phyloP scores from a whole-genome alignment of 2,888 invertebrate genomes.

The Cheilosia vulpina region DNA sequence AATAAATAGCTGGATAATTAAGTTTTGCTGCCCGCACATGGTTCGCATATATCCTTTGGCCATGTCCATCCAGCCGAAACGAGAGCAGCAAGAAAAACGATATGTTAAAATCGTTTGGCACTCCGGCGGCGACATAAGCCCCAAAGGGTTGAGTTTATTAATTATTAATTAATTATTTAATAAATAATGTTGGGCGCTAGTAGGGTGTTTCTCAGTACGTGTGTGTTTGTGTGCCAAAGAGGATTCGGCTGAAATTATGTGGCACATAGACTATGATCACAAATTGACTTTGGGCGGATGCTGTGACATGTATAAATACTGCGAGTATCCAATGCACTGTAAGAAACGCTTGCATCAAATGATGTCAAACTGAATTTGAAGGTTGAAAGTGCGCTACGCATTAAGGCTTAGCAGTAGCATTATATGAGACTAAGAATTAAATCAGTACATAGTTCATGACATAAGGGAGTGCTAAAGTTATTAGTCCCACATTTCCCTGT shows the following conservation, averaged over 20 bases:
- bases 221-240: background rate
- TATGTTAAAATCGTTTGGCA: conserved; percentile 71
- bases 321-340: conserved; percentile 33
- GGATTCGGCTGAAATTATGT: conserved; percentile 26
- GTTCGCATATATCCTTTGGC: conserved; percentile 25
- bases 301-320: background rate
- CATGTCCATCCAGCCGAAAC: conserved; percentile 1
- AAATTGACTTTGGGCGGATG: conserved; percentile 44
- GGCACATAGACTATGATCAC: conserved; percentile 44
- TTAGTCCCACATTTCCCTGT: no score
- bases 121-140: conserved; percentile 44
- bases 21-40: conserved; percentile 53
- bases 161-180: conserved; percentile 75
- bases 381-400: no score
- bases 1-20: conserved; percentile 75
- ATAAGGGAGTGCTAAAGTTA: no score
- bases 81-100: conserved; percentile 53
- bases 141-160: conserved; percentile 71
- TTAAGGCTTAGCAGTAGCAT: no score
- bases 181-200: conserved; percentile 62
- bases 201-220: background rate
- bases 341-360: conserved; percentile 5
- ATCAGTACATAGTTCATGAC: no score
- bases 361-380: no score
- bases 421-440: no score